Evolutionary conservation across 23 tunicate species (phyloP).

Genomic region (Oikopleura vanhoeffeni): DNA sequence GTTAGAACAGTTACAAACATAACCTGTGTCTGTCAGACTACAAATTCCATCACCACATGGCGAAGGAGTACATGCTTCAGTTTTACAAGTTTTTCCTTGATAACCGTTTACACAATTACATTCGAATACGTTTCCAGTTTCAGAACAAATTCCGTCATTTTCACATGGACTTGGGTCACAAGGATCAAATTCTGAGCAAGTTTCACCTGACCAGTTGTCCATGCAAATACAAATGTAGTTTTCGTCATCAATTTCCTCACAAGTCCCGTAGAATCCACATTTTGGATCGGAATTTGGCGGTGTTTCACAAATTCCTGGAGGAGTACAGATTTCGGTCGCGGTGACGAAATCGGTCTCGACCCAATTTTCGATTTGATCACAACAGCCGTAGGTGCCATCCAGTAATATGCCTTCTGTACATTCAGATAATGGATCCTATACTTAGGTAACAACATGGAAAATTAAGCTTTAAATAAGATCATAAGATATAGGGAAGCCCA

Average conservation of each 20-base stretch:
- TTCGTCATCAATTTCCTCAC: background rate
- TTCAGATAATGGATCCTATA: no score
- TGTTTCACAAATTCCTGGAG: background rate
- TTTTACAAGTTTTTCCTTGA: background rate
- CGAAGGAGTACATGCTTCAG: background rate
- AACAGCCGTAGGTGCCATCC: background rate
- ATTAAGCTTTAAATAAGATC: no score
- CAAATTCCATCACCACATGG: background rate
- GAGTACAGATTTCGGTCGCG: background rate
- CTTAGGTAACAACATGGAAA: no score
- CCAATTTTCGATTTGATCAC: background rate
- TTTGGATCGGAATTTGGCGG: background rate
- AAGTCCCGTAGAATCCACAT: background rate
- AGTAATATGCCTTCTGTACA: background rate
- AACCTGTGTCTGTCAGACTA: background rate
- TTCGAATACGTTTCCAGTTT: no score
- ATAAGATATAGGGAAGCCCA: no score
- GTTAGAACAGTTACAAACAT: background rate
- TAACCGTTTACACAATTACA: background rate
- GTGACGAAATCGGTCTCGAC: background rate
- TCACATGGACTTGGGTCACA: slow-evolving; percentile 57
- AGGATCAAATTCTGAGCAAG: slow-evolving; percentile 31
- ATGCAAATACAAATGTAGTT: background rate
- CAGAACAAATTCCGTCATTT: slow-evolving; percentile 46
- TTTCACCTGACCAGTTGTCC: background rate